phyloP scores from a whole-genome alignment of 2,113 vertebrate species.

The Eurypyga helias region DNA sequence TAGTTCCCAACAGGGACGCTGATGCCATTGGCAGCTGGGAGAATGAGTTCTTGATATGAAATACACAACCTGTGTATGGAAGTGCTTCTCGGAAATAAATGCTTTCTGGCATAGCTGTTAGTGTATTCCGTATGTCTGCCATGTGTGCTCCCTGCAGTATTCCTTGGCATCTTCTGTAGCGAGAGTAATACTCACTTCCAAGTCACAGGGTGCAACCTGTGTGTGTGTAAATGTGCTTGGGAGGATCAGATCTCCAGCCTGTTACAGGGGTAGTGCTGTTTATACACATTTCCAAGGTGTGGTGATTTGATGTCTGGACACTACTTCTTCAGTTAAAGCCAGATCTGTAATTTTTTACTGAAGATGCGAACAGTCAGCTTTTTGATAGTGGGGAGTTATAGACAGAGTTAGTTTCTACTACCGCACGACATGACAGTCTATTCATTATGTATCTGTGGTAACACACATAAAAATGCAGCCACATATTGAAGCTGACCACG shows the following conservation, averaged over 20 bases:
- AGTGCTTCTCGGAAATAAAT: constrained; percentile 61
- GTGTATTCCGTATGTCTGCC: neutral
- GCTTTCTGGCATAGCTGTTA: constrained; percentile 43
- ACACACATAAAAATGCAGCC: neutral
- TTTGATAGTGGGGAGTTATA: neutral
- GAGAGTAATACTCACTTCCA: neutral
- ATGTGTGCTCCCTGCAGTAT: neutral
- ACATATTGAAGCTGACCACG: neutral
- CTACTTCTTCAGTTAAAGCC: neutral
- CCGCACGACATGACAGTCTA: neutral
- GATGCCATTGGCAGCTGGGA: constrained; percentile 20
- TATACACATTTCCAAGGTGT: neutral
- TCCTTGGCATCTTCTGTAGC: neutral
- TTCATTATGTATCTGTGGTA: neutral
- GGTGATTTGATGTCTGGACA: neutral
- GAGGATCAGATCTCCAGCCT: neutral
- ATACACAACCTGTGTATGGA: constrained; percentile 55
- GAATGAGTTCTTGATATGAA: constrained; percentile 33
- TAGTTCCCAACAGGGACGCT: neutral
- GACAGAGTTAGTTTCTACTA: neutral
- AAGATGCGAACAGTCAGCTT: neutral
- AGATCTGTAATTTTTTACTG: neutral
- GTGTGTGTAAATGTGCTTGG: neutral
- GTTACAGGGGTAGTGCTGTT: neutral
- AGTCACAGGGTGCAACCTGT: neutral